These are phyloP conservation scores for Rhaphigaster nebulosa DNA, from an alignment of 2,888 invertebrate genomes.

Conservation along the genomic window DNA sequence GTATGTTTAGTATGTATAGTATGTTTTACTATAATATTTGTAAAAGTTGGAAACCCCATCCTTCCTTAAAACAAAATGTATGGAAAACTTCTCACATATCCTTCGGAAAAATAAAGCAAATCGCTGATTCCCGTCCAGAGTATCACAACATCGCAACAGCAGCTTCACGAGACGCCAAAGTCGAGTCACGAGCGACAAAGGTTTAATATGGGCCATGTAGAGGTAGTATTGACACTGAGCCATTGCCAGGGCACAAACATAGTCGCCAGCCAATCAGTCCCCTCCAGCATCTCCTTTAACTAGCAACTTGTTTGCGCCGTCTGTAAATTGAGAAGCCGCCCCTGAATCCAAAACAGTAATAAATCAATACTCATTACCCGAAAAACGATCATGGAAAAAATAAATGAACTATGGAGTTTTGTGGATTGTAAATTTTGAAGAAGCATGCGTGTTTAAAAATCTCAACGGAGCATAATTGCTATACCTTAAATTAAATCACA, in stretches of 20 bases:
- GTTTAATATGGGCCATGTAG: constrained; percentile 48
- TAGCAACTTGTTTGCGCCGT: background rate
- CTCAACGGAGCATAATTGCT: too few relatives aligned
- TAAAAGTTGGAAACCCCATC: too few relatives aligned
- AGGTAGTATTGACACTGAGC: constrained; percentile 31
- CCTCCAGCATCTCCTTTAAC: constrained; percentile 42
- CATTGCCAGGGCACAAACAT: constrained; percentile 44
- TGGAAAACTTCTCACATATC: too few relatives aligned
- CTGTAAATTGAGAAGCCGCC: background rate
- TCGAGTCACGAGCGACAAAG: constrained; percentile 35
- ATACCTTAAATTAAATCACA: too few relatives aligned
- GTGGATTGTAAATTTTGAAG: background rate
- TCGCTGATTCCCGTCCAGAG: background rate
- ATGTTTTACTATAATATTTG: too few relatives aligned
- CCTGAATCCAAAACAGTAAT: constrained; percentile 41
- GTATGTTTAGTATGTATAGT: too few relatives aligned
- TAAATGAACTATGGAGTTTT: background rate
- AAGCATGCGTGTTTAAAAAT: background rate
- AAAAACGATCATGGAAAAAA: background rate
- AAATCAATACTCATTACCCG: background rate
- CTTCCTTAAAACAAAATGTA: too few relatives aligned
- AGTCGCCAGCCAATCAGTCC: background rate
- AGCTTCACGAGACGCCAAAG: background rate
- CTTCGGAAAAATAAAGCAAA: background rate
- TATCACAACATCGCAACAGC: background rate